Evolutionary conservation across 2,888 invertebrate genomes (phyloP), one percentile per base, ranked within the genome.

Genomic region (Cheiracanthium punctorium): DNA sequence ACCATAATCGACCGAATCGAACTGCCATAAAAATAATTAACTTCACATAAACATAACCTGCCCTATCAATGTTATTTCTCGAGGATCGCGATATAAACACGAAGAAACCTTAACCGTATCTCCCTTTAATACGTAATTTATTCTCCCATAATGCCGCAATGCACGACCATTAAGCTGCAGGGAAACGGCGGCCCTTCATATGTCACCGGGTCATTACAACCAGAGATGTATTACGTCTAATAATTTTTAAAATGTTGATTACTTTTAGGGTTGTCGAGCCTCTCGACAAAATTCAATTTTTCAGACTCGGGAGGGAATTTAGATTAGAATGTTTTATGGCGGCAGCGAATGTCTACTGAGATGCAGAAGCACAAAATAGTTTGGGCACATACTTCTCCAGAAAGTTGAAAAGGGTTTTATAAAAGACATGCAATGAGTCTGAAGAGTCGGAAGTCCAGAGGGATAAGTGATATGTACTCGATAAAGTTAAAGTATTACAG

Each of bases 211-310:
- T 58, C 24, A 58, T 58, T 58, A 24, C 24, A 12, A 17, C 14
- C 4, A 5, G 5, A 1, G 58, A 58, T 58, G 24, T 58, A 58
- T 58, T 58, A 24, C 58, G 1, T 24, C 24, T 58, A 24, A 24
- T 58, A 58, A 58, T 58, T 58, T 58, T 58, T 58, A 58, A 58
- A 58, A 58, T 24, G 58, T 58, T 58, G 20, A 58, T 58, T 58
- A 58, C 24, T 58, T 17, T 12, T 2, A n/a, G 58, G 4, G 24
- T 24, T 58, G 24, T 58, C 58, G 24, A 24, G 4, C 58, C 20
- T 5, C 12, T 58, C 20, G 24, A 58, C 24, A n/a, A 58, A 58
- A 58, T 24, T 58, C 24, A 58, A 58, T 58, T 58, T 58, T 58
- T 58, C 58, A 58, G 58, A 58, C 24, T 58, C 48, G 58, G 20